Conservation (phyloP, 2,797 vertebrate species). For the Molossus alvarezi region DNA sequence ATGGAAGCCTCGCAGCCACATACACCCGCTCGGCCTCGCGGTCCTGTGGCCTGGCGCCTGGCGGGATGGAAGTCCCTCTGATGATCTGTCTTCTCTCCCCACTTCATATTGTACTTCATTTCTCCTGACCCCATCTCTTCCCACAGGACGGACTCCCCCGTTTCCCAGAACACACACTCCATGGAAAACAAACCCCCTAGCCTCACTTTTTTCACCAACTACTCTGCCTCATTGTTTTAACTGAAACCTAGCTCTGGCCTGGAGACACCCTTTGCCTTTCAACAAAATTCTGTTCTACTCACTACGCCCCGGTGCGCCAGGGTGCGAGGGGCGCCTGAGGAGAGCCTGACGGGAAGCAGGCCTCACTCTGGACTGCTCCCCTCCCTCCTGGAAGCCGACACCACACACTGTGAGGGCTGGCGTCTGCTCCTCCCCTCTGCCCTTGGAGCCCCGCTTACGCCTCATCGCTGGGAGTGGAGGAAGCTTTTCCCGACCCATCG, state of each 20-base stretch:
- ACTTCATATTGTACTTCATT: neutral
- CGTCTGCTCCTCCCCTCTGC: neutral
- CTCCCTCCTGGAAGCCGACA: neutral
- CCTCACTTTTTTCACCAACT: neutral
- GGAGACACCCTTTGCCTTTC: neutral
- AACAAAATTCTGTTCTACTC: neutral
- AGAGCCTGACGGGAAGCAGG: no score
- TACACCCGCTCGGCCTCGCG: neutral
- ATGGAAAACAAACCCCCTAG: neutral
- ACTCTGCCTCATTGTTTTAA: constrained; percentile 13
- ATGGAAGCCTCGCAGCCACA: neutral
- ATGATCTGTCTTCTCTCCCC: neutral
- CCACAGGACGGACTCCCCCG: neutral
- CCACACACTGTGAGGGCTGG: neutral
- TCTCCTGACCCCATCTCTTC: neutral
- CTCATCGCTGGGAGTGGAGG: neutral
- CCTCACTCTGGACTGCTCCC: no score
- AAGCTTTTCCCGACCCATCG: neutral
- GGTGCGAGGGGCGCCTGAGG: neutral
- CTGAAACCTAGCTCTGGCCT: neutral
- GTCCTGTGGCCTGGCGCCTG: neutral
- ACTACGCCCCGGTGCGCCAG: neutral
- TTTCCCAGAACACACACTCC: neutral
- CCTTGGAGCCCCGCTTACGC: neutral
- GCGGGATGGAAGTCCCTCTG: neutral